Percentiles rank a stretch among this genome's conserved stretches.
These are phyloP conservation scores for Enteromius afrohamiltoni DNA, from an alignment of 2,797 vertebrate species.

Conservation along the genomic window DNA sequence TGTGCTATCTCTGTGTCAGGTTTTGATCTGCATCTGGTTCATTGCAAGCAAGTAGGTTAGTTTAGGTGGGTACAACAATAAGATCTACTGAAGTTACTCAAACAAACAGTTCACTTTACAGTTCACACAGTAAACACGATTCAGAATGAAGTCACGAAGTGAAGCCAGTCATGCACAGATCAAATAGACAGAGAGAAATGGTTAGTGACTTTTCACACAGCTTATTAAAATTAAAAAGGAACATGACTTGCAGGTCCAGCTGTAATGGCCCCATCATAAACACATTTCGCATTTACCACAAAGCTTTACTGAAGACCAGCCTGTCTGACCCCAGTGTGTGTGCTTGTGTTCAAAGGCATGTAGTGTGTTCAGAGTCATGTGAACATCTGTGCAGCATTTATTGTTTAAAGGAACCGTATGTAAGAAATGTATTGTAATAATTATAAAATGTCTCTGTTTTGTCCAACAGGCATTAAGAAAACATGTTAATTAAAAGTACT, in stretches of 20 bases:
- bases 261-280: conserved; percentile 43
- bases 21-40: conserved; percentile 15
- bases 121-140: conserved; percentile 18
- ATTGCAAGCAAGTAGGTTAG: not conserved
- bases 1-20: not conserved
- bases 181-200: not conserved
- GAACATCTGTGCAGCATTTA: conserved; percentile 47
- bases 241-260: conserved; percentile 34
- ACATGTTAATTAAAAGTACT: no score
- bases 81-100: conserved; percentile 14
- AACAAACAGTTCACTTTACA: conserved; percentile 31
- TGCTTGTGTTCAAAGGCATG: conserved; percentile 32
- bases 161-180: conserved; percentile 6
- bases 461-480: no score
- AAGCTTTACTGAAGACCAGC: conserved; percentile 32
- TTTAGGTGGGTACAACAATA: conserved; percentile 30
- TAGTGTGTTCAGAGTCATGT: conserved; percentile 31
- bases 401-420: conserved; percentile 29
- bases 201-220: not conserved
- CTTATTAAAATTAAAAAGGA: conserved; percentile 42
- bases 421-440: no score
- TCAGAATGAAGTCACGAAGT: conserved; percentile 12
- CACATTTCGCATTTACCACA: conserved; percentile 43
- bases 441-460: no score
- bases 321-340: not conserved